phyloP scores from a whole-genome alignment of 37 sponge, comb jelly and placozoan genomes.

The Oopsacas minuta region DNA sequence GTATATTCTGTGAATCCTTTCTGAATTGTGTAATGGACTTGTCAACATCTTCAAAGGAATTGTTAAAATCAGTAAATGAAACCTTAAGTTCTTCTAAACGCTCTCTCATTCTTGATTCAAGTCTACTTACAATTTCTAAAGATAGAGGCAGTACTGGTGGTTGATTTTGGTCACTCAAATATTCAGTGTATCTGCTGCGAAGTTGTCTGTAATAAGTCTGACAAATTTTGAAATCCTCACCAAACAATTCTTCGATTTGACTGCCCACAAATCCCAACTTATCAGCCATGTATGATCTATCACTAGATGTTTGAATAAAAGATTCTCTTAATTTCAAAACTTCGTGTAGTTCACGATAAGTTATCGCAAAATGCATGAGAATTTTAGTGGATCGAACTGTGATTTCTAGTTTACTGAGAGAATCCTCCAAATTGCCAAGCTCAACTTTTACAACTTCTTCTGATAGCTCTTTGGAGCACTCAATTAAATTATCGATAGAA shows the following conservation, averaged over 20 bases:
- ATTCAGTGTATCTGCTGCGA: neutral
- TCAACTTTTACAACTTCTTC: neutral
- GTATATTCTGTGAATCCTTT: neutral
- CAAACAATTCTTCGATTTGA: slow-evolving; percentile 6
- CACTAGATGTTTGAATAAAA: neutral
- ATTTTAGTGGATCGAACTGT: slow-evolving; percentile 10
- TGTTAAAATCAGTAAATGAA: neutral
- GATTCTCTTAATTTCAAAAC: neutral
- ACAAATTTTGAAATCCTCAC: neutral
- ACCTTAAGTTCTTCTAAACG: neutral
- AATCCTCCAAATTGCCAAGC: neutral
- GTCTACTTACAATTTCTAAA: neutral
- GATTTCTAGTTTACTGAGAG: neutral
- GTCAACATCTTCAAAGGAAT: neutral
- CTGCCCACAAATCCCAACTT: neutral
- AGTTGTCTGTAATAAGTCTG: neutral
- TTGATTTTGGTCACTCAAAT: neutral
- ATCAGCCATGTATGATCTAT: neutral
- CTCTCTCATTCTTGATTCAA: neutral
- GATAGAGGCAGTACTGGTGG: neutral
- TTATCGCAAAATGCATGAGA: neutral
- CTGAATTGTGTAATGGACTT: neutral
- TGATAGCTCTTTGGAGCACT: neutral
- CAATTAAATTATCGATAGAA: neutral
- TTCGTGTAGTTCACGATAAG: neutral